A percentile compares a stretch with the other conserved stretches of the same genome.
Conservation (phyloP, 2,113 vertebrate species). For the Edolisoma coerulescens region DNA sequence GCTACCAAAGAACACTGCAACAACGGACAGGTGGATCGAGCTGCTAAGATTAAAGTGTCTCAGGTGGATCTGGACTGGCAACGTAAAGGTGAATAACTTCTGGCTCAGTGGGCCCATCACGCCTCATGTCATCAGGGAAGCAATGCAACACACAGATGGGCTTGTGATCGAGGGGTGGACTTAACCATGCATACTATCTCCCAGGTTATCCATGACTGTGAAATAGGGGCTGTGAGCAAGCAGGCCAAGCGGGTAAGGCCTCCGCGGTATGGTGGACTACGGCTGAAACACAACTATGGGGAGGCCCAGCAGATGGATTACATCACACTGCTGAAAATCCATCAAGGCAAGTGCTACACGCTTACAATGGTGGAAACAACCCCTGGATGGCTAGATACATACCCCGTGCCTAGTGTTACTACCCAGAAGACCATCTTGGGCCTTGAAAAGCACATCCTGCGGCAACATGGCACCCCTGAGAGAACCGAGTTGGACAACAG, state of each 20-base stretch:
- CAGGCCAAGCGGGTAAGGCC: background rate
- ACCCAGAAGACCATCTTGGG: background rate
- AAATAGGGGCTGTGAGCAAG: fast-evolving
- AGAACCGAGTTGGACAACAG: fast-evolving
- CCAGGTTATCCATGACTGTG: background rate
- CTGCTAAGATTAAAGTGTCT: background rate
- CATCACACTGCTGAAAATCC: background rate
- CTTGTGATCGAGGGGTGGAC: fast-evolving
- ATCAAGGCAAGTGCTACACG: background rate
- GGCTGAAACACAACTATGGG: background rate
- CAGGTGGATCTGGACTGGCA: background rate
- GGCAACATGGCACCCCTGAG: background rate
- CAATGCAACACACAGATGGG: background rate
- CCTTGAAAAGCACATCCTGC: background rate
- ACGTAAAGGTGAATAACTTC: background rate
- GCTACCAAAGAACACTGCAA: background rate
- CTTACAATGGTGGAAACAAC: background rate
- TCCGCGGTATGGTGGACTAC: fast-evolving
- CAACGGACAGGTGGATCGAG: background rate
- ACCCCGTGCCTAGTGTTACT: background rate
- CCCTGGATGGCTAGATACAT: background rate
- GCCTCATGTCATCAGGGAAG: background rate
- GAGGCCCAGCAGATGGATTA: fast-evolving
- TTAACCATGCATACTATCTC: fast-evolving
- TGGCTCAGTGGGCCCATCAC: background rate